Base-by-base conservation (phyloP, 2,888 invertebrate species). In the Volucella zonaria region DNA sequence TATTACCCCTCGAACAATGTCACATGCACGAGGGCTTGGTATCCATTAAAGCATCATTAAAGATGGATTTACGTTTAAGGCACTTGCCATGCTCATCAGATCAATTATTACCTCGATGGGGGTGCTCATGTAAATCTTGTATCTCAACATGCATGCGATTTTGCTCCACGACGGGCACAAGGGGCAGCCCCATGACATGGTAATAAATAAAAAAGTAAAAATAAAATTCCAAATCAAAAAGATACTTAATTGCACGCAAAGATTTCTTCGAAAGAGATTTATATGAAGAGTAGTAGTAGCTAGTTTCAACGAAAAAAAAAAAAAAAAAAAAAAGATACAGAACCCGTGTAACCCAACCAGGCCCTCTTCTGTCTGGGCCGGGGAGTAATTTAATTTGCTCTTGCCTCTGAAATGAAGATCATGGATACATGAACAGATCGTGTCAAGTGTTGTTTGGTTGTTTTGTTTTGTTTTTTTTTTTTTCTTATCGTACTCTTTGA, bases 401-500 rank as follows among this genome's bases (percentile, higher is more conserved):
- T 83, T 79, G 79, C 71, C 23, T 71, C 54, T 64, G 56, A 54
- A 58, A 14, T 83, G 83, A 83, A 83, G 83, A 83, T 83, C 83
- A 83, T 80, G 79, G 76, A 76, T 80, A 83, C 83, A 83, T 80
- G 79, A 80, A 76, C 83, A 83, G 61, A 71, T 83, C 83, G 71
- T 83, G 77, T 68, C 31, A 54, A 62, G 43, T 64, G 58, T 38
- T 23, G 58, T 67, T 59, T 59, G 31, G 70, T 75, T 58, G 40
- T n/a, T n/a, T n/a, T n/a, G n/a, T n/a, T n/a, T n/a, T n/a, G n/a
- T n/a, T n/a, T n/a, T 38, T 49, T 12, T 61, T 56, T 23, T 59
- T 38, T 62, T 43, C 10, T 4, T 18, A 18, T 70, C 52, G 10
- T 42, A 12, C 9, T 42, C 15, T 45, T 42, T 18, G 2, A 14